A percentile compares a stretch with the other conserved stretches of the same genome.
phyloP scores from a whole-genome alignment of 2,888 invertebrate genomes.

The Trachelus stipa region DNA sequence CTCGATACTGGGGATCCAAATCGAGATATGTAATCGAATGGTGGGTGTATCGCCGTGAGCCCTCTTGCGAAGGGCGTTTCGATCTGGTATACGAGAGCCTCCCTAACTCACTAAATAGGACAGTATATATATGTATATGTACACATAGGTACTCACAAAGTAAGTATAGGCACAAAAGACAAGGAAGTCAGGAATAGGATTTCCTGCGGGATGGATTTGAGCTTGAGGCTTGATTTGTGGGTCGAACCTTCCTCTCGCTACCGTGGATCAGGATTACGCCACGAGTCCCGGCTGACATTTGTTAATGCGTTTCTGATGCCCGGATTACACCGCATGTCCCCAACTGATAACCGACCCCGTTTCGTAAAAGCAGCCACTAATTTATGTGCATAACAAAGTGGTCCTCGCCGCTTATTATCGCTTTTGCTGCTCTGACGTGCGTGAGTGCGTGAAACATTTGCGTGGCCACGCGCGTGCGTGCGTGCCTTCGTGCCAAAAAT shows the following conservation, averaged over 20 bases:
- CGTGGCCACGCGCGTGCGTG: background rate
- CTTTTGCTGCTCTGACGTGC: conserved; percentile 1
- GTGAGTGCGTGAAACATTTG: background rate
- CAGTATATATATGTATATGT: background rate
- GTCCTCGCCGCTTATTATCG: conserved; percentile 20
- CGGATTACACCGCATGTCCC: conserved; percentile 52
- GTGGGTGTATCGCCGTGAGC: background rate
- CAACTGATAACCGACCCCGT: conserved; percentile 41
- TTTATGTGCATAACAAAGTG: conserved; percentile 50
- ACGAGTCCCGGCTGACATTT: conserved; percentile 44
- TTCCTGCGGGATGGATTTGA: conserved; percentile 14
- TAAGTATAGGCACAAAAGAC: background rate
- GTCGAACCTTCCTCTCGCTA: conserved; percentile 37
- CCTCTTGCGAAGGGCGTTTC: conserved; percentile 3
- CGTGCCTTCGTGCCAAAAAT: background rate
- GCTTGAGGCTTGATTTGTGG: conserved; percentile 47
- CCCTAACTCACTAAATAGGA: background rate
- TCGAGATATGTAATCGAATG: conserved; percentile 5
- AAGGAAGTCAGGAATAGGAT: background rate
- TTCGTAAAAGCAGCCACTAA: conserved; percentile 44
- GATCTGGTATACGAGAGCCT: background rate
- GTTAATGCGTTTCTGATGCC: conserved; percentile 60
- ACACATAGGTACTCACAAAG: background rate
- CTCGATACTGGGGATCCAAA: background rate
- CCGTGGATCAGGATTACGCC: conserved; percentile 39